Percentiles rank a stretch among this genome's conserved stretches.
These are phyloP conservation scores for Carcharodon carcharias DNA, from an alignment of 2,797 vertebrate species.

Conservation along the genomic window DNA sequence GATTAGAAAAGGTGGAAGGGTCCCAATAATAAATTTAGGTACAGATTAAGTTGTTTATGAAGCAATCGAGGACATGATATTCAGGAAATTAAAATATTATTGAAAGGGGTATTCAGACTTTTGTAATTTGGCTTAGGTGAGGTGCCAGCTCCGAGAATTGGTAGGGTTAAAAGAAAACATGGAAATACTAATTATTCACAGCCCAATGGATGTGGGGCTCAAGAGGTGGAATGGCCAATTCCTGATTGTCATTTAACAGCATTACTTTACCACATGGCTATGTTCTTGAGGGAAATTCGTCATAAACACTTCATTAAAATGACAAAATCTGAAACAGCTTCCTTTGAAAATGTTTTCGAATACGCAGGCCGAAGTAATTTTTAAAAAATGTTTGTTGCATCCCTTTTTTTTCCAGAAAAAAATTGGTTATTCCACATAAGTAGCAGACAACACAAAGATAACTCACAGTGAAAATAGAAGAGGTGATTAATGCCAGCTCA, in stretches of 20 bases:
- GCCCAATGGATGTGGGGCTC: neutral
- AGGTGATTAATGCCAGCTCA: neutral
- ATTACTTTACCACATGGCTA: neutral
- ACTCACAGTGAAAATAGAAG: neutral
- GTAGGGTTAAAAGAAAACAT: neutral
- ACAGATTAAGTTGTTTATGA: neutral
- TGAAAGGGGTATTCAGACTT: neutral
- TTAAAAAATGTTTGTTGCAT: neutral
- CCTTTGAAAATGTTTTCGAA: neutral
- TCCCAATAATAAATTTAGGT: neutral
- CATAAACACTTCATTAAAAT: neutral
- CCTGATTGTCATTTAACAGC: neutral
- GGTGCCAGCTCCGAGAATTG: neutral
- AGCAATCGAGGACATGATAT: neutral
- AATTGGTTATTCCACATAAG: neutral
- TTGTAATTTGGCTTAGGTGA: neutral
- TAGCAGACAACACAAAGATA: neutral
- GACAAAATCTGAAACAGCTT: neutral
- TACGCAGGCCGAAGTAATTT: neutral
- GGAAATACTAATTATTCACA: neutral
- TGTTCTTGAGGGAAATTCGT: neutral
- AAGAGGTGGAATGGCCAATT: neutral
- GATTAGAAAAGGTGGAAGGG: neutral
- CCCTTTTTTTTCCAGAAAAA: neutral
- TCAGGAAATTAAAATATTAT: slow-evolving; percentile 4